These are phyloP conservation scores for Harlomillsia oculata DNA, from an alignment of 1,140 invertebrate species.

Conservation along the genomic window DNA sequence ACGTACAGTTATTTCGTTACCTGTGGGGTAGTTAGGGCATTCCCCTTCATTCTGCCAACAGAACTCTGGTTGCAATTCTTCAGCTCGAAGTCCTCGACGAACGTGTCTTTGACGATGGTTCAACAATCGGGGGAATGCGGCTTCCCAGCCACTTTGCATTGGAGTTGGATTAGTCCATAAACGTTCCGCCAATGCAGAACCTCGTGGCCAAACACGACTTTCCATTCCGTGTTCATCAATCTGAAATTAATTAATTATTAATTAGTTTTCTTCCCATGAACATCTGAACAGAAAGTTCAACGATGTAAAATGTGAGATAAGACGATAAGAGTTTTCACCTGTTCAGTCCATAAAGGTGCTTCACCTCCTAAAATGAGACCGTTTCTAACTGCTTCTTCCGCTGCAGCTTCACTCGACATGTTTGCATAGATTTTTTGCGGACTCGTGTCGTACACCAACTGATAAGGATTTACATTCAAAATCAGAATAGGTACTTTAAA, in stretches of 20 bases:
- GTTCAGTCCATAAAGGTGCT: slow-evolving; percentile 23
- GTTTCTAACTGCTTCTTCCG: neutral
- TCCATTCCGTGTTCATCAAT: slow-evolving; percentile 21
- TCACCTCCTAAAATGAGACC: slow-evolving; percentile 21
- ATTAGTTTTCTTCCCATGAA: too few relatives aligned
- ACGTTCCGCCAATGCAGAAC: slow-evolving; percentile 18
- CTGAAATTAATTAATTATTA: slow-evolving; percentile 4
- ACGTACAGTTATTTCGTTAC: too few relatives aligned
- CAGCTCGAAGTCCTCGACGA: slow-evolving; percentile 33
- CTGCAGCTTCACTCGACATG: neutral
- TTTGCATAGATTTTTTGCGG: neutral
- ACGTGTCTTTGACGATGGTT: slow-evolving; percentile 35
- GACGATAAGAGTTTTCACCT: too few relatives aligned
- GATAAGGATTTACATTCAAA: neutral
- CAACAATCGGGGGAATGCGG: slow-evolving; percentile 34
- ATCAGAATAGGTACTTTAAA: neutral
- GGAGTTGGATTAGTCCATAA: slow-evolving; percentile 26
- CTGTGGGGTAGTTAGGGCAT: too few relatives aligned
- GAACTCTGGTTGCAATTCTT: slow-evolving; percentile 43
- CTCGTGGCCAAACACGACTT: slow-evolving; percentile 20
- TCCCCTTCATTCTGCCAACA: slow-evolving; percentile 49
- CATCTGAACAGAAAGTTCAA: too few relatives aligned
- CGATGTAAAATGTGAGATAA: too few relatives aligned
- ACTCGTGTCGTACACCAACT: slow-evolving; percentile 27
- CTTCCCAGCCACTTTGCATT: neutral